Evolutionary conservation across 2,113 vertebrate species (phyloP), one percentile per base, ranked within the genome.

Genomic region (Tragelaphus buxtoni): DNA sequence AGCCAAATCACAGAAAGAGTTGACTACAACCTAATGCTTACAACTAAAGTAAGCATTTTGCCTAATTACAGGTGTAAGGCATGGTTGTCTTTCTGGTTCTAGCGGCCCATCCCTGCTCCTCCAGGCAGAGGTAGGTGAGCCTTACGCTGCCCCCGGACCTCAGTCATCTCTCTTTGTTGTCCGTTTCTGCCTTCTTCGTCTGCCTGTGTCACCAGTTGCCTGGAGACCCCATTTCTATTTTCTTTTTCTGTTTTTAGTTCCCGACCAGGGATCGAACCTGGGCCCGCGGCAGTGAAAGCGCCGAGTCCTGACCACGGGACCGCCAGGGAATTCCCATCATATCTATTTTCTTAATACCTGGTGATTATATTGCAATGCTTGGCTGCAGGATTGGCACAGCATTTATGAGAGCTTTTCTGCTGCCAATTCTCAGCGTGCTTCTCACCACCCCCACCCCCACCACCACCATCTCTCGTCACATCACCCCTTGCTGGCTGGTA

Each of bases 21-120:
- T 60, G 17, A 35, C 79, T 77, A 69, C 42, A n/a, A 61, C 74
- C 84, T 80, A 47, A 76, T 61, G 79, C 20, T 9, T 74, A 84
- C 45, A 51, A 94, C 96, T 87, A 65, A 93, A 93, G 87, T 72
- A 93, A 96, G 97, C 88, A 49, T 81, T 91, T 90, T 90, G 80
- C 92, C 92, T 95, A 96, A 96, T 96, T 90, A 81, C 88, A 96
- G 90, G 84, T 88, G 30, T 72, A 80, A 63, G 30, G 18, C 51
- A 49, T 2, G 32, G 63, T 9, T 95, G 60, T 90, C 92, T 96
- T 96, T 96, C 94, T 61, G 92, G 95, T 60, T 94, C 55, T 7
- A 55, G 85, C 0, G 0, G 74, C 86, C 69, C 53, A 14, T 30
- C 74, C 84, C 80, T 69, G 63, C 45, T 93, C 63, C 87, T 42